phyloP scores from a whole-genome alignment of 2,113 vertebrate species.

The Edolisoma coerulescens region DNA sequence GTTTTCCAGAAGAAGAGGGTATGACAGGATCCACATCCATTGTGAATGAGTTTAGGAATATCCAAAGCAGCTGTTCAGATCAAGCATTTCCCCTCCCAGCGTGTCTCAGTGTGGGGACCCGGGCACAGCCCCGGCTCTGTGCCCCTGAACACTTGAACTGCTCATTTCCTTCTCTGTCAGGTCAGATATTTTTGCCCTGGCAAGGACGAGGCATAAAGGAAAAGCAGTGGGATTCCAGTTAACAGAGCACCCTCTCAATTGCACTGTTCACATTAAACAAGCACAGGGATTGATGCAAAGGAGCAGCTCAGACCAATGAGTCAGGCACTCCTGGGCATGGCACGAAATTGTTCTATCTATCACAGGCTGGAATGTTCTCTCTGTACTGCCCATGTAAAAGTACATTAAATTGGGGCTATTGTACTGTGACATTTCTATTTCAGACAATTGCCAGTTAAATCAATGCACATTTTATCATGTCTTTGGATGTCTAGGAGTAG shows the following conservation, averaged over 20 bases:
- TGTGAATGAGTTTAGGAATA: not conserved
- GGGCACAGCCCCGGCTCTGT: not conserved
- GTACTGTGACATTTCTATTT: conserved; percentile 1
- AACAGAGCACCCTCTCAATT: not conserved
- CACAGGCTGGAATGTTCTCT: not conserved
- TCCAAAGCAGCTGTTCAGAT: not conserved
- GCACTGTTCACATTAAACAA: not conserved
- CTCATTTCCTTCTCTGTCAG: not conserved
- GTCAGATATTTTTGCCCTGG: not conserved
- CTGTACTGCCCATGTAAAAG: not conserved
- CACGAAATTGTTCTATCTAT: not conserved
- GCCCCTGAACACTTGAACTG: not conserved
- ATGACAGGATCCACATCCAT: not conserved
- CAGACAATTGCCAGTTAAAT: conserved; percentile 14
- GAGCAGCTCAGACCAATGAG: not conserved
- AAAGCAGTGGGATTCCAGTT: not conserved
- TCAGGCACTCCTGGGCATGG: not conserved
- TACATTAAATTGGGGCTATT: not conserved
- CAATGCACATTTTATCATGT: not conserved
- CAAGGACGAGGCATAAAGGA: not conserved
- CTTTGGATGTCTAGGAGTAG: not conserved
- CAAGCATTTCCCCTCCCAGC: not conserved
- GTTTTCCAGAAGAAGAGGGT: not conserved
- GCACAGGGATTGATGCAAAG: not conserved
- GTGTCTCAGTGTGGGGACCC: not conserved